Conservation (phyloP, 1,140 invertebrate genomes). For the Coenobita brevimanus region DNA sequence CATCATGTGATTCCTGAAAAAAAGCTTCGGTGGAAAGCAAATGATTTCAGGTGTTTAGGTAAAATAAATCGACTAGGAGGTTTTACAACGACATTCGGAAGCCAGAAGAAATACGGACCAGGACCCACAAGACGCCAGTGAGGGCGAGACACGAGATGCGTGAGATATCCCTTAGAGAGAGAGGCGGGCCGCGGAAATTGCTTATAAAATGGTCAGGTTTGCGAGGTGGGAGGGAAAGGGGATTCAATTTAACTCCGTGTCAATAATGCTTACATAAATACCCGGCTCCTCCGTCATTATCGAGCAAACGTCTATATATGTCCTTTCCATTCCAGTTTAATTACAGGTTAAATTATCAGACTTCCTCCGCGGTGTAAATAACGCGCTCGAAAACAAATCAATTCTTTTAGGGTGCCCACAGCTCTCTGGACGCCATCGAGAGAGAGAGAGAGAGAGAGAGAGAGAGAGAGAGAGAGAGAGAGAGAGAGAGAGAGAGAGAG, state of each 20-base stretch:
- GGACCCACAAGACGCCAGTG: too few relatives aligned
- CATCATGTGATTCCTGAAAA: too few relatives aligned
- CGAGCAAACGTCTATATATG: slow-evolving; percentile 64
- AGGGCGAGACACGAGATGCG: too few relatives aligned
- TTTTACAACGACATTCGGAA: too few relatives aligned
- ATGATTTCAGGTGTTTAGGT: too few relatives aligned
- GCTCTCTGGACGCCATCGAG: background rate
- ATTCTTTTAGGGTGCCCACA: slow-evolving; percentile 33
- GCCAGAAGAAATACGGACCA: too few relatives aligned
- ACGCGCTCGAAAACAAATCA: slow-evolving; percentile 41
- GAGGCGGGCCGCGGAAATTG: slow-evolving; percentile 9
- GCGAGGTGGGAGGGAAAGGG: slow-evolving; percentile 25
- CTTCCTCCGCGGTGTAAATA: slow-evolving; percentile 49
- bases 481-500: too few relatives aligned
- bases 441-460: too few relatives aligned
- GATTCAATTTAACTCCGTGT: slow-evolving; percentile 63
- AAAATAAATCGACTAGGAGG: too few relatives aligned
- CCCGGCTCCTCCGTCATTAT: slow-evolving; percentile 59
- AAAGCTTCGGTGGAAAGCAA: too few relatives aligned
- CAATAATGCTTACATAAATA: slow-evolving; percentile 66
- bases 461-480: too few relatives aligned
- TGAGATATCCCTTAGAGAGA: too few relatives aligned
- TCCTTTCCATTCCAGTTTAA: slow-evolving; percentile 62
- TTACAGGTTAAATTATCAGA: slow-evolving; percentile 61
- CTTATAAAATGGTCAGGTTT: slow-evolving; percentile 59